Conservation (phyloP, 2,113 vertebrate species). For the Odocoileus virginianus region DNA sequence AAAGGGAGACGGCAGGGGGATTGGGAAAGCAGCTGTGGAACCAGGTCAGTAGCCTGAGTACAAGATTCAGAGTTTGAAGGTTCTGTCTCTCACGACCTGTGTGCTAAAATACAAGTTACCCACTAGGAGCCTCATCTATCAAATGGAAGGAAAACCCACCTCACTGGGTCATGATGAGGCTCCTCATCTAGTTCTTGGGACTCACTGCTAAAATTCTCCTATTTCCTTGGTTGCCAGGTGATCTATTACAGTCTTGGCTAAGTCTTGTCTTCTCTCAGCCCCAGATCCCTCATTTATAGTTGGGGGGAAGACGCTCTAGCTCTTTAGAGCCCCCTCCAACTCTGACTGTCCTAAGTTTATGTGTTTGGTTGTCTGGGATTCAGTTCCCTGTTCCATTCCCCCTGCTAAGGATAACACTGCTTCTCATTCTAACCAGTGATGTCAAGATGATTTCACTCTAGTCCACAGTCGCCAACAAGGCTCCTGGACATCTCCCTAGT, state of each 20-base stretch:
- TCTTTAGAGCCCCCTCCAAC: neutral
- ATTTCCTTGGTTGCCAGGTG: neutral
- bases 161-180: neutral
- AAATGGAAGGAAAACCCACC: neutral
- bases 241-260: neutral
- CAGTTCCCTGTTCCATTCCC: neutral
- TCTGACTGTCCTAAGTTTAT: neutral
- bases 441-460: neutral
- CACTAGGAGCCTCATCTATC: neutral
- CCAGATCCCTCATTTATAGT: neutral
- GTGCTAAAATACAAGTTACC: neutral
- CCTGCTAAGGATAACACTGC: neutral
- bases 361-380: neutral
- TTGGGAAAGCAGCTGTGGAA: neutral
- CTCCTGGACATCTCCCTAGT: neutral
- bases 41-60: neutral
- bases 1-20: neutral
- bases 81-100: neutral
- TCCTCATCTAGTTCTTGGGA: neutral
- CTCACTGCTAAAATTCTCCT: neutral
- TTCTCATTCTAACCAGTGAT: neutral
- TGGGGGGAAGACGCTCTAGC: fast-evolving
- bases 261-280: neutral
- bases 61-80: neutral
- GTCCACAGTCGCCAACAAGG: neutral